phyloP scores from a whole-genome alignment of 2,113 vertebrate species.

The Ictidomys tridecemlineatus region DNA sequence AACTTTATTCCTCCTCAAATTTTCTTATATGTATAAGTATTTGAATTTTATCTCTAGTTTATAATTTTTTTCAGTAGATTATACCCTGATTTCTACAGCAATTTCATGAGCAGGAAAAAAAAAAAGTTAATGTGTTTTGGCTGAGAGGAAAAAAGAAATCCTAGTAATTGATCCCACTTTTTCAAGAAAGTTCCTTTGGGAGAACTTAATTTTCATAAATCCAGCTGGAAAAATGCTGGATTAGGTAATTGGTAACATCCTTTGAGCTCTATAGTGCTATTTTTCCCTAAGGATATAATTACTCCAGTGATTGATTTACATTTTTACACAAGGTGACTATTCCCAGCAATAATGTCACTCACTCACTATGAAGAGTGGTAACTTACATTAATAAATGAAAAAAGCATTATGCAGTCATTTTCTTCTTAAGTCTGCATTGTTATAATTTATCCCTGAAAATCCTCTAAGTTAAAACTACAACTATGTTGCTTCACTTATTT shows the following conservation, averaged over 20 bases:
- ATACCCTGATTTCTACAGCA: not conserved
- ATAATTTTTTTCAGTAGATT: not conserved
- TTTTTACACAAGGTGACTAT: slow-evolving; percentile 52
- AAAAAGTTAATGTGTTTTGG: not conserved
- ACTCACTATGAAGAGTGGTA: slow-evolving; percentile 21
- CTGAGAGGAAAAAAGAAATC: not conserved
- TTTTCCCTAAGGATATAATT: not conserved
- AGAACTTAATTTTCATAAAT: slow-evolving; percentile 12
- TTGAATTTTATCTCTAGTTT: not conserved
- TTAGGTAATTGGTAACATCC: slow-evolving; percentile 5
- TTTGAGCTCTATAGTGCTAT: not conserved
- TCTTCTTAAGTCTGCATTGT: not conserved
- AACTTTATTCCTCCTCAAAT: not conserved
- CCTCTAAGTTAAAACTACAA: slow-evolving; percentile 11
- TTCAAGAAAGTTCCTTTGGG: not conserved
- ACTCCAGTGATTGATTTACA: slow-evolving; percentile 43
- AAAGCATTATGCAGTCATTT: not conserved
- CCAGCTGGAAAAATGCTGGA: not conserved
- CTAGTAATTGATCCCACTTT: not conserved
- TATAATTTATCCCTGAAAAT: slow-evolving; percentile 48
- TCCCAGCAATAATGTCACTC: slow-evolving; percentile 37
- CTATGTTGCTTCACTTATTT: not conserved
- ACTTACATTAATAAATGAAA: slow-evolving; percentile 16
- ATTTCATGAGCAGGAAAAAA: not conserved
- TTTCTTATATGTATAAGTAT: not conserved